These are phyloP conservation scores for Eristalis arbustorum DNA, from an alignment of 2,888 invertebrate genomes.

Conservation along the genomic window DNA sequence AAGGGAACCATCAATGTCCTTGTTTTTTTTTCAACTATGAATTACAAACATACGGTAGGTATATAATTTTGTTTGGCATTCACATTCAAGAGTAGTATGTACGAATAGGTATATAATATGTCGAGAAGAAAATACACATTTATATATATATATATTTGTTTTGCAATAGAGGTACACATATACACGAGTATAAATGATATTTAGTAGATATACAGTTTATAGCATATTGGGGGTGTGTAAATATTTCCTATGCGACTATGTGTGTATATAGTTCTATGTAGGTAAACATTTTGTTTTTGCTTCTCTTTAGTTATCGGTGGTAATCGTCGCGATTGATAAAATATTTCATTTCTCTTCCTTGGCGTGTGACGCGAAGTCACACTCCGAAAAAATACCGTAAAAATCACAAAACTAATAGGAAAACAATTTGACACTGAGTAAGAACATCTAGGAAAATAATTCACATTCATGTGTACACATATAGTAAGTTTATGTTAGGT, in stretches of 20 bases:
- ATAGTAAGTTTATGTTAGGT: background rate
- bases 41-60: background rate
- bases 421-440: slow-evolving; percentile 3
- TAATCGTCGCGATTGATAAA: slow-evolving; percentile 67
- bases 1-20: slow-evolving; percentile 13
- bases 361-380: background rate
- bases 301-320: slow-evolving; percentile 53
- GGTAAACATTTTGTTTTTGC: slow-evolving; percentile 12
- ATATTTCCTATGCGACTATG: slow-evolving; percentile 23
- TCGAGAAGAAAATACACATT: slow-evolving; percentile 23
- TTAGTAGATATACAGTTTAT: slow-evolving; percentile 9
- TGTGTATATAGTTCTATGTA: slow-evolving; percentile 27
- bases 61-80: slow-evolving; percentile 17
- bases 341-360: slow-evolving; percentile 26
- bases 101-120: background rate
- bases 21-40: background rate
- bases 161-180: slow-evolving; percentile 30
- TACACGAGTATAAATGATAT: slow-evolving; percentile 33
- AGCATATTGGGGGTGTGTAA: slow-evolving; percentile 17
- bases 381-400: background rate
- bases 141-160: background rate
- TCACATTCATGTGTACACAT: slow-evolving; percentile 4
- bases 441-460: slow-evolving; percentile 13
- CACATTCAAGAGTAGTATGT: slow-evolving; percentile 25
- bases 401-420: background rate